Percentiles rank a stretch among this genome's conserved stretches.
phyloP scores from a whole-genome alignment of 2,888 invertebrate genomes.

The Nomada lathburiana region DNA sequence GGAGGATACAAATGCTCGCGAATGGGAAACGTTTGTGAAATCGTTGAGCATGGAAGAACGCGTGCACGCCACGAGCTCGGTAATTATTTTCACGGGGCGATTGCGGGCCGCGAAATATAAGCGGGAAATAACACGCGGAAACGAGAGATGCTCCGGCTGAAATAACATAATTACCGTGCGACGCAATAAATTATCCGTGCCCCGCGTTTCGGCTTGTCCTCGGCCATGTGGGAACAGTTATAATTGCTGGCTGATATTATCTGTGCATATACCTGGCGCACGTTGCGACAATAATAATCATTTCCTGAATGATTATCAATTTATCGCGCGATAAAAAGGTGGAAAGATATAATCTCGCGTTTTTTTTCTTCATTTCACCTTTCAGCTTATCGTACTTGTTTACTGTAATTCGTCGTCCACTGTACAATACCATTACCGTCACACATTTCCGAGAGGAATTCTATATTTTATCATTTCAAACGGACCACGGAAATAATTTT shows the following conservation, averaged over 20 bases:
- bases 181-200: constrained; percentile 40
- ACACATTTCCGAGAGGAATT: too few relatives aligned
- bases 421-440: too few relatives aligned
- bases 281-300: constrained; percentile 6
- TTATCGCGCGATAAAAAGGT: too few relatives aligned
- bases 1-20: background rate
- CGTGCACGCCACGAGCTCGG: background rate
- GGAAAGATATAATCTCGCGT: too few relatives aligned
- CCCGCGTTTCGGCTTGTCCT: constrained; percentile 16
- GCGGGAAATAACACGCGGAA: constrained; percentile 25
- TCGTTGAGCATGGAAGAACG: background rate
- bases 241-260: constrained; percentile 35
- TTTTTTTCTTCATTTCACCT: too few relatives aligned
- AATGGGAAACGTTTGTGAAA: constrained; percentile 4
- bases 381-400: too few relatives aligned
- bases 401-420: background rate
- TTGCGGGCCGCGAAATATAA: constrained; percentile 6
- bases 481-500: too few relatives aligned
- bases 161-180: constrained; percentile 31
- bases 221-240: constrained; percentile 25
- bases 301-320: background rate
- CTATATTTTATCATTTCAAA: too few relatives aligned
- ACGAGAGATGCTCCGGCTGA: constrained; percentile 19
- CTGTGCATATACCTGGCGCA: background rate
- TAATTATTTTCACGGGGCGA: constrained; percentile 29